phyloP scores from a whole-genome alignment of 2,113 vertebrate genomes.

The Perca schrenkii region DNA sequence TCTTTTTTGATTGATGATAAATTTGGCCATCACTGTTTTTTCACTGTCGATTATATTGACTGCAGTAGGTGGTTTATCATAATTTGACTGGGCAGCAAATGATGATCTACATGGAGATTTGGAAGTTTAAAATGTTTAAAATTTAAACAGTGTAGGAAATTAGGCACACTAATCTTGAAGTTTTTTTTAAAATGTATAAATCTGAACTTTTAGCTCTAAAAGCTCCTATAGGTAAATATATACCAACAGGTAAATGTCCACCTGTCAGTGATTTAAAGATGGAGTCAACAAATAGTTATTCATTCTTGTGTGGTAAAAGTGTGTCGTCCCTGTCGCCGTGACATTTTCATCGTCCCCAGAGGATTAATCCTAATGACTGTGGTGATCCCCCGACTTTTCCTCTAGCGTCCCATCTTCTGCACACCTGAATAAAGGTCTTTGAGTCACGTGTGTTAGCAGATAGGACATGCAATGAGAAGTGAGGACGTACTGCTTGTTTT shows the following conservation, averaged over 20 bases:
- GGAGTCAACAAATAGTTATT: neutral
- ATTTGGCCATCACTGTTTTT: neutral
- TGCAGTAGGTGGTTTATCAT: neutral
- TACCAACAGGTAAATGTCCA: neutral
- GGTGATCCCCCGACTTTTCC: neutral
- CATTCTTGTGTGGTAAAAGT: neutral
- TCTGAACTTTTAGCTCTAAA: neutral
- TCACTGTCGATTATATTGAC: neutral
- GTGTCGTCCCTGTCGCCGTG: neutral
- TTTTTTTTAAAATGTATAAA: neutral
- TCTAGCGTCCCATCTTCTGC: neutral
- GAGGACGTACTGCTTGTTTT: neutral
- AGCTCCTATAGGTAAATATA: neutral
- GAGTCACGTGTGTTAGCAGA: constrained; percentile 9
- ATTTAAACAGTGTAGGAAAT: neutral
- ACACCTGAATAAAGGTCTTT: neutral
- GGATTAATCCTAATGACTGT: neutral
- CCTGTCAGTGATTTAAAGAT: neutral
- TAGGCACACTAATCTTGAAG: neutral
- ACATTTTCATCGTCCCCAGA: neutral
- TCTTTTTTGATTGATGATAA: neutral
- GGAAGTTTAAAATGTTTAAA: neutral
- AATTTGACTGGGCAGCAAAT: neutral
- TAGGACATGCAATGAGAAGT: neutral
- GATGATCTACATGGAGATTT: neutral